These are phyloP conservation scores for Willisornis vidua DNA, from an alignment of 2,113 vertebrate genomes.

Conservation along the genomic window DNA sequence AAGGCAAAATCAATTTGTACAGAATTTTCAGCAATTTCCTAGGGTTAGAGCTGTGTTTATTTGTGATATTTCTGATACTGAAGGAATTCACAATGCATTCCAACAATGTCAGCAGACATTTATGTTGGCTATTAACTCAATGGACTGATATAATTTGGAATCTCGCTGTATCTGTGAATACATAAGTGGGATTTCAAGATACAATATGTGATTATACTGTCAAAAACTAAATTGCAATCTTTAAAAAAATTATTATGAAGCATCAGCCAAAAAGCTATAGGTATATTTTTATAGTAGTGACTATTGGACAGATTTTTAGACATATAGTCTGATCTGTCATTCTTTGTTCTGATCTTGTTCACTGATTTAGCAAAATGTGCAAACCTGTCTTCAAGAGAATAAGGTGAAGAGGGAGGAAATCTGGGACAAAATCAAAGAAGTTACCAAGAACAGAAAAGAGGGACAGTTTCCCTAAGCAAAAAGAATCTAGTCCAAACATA, in stretches of 20 bases:
- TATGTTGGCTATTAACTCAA: background rate
- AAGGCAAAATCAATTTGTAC: constrained; percentile 17
- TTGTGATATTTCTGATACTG: background rate
- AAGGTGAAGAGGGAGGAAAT: background rate
- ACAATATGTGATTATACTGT: background rate
- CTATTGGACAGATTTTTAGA: background rate
- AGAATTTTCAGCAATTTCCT: constrained; percentile 17
- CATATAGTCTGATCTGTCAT: background rate
- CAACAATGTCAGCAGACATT: background rate
- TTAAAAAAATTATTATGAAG: background rate
- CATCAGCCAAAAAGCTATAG: background rate
- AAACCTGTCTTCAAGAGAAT: background rate
- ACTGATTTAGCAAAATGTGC: background rate
- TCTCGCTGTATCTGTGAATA: background rate
- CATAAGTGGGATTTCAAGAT: background rate
- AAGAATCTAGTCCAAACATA: background rate
- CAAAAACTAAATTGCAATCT: background rate
- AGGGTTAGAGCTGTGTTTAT: background rate
- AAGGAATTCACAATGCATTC: background rate
- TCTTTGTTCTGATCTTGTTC: background rate
- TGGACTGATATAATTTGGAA: background rate
- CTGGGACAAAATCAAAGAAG: background rate
- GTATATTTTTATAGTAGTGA: background rate
- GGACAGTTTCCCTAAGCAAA: background rate
- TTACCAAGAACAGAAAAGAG: background rate